phyloP scores from a whole-genome alignment of 1,140 invertebrate genomes.

The Apocrypta bakeri region DNA sequence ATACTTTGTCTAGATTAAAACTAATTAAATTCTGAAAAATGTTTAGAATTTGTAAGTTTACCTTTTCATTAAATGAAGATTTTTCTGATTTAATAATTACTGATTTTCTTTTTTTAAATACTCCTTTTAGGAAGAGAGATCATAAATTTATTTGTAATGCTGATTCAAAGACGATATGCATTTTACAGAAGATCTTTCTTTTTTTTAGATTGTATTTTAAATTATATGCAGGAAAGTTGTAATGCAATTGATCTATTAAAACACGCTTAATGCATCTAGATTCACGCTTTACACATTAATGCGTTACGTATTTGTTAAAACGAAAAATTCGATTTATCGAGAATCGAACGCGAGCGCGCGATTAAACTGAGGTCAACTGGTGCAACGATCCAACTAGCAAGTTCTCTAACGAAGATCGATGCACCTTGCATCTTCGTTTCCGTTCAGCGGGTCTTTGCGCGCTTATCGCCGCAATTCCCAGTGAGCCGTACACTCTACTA shows the following conservation, averaged over 20 bases:
- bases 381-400: constrained; percentile 22
- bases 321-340: constrained; percentile 2
- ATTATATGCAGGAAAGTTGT: too few species aligned
- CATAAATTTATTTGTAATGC: too few species aligned
- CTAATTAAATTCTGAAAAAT: not conserved
- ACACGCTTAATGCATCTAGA: too few species aligned
- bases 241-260: too few species aligned
- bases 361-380: constrained; percentile 31
- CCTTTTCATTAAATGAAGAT: too few species aligned
- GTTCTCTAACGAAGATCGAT: constrained; percentile 38
- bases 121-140: too few species aligned
- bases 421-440: constrained; percentile 39
- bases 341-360: constrained; percentile 2
- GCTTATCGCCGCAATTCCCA: constrained; percentile 25
- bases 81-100: too few species aligned
- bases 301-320: not conserved
- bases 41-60: not conserved
- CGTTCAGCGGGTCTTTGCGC: constrained; percentile 11
- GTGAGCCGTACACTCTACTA: constrained; percentile 14
- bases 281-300: not conserved
- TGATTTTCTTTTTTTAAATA: too few species aligned
- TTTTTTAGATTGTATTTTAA: too few species aligned
- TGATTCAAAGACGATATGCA: too few species aligned
- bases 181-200: too few species aligned
- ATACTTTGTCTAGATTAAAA: constrained; percentile 50